Base-by-base conservation (phyloP, 2,888 invertebrate species). In the Parnassius glacialis region DNA sequence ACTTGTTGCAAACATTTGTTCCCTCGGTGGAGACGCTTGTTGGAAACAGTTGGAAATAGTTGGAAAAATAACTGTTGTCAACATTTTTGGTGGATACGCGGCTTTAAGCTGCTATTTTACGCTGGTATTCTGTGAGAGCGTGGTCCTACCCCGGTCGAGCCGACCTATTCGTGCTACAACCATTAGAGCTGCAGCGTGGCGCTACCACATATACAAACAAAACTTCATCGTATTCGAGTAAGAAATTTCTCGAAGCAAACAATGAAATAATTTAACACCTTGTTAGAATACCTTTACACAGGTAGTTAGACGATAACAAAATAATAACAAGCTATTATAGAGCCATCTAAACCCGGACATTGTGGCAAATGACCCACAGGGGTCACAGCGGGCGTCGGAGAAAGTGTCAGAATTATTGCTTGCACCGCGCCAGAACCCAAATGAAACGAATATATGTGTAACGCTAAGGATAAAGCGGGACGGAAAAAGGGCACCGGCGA, bases 361-460 rank as follows among this genome's bases (percentile, higher is more conserved):
- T 74, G 70, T 80, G 74, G 80, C 76, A 73, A 80, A 80, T 79
- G 80, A 79, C 79, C 70, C 73, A 67, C 68, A 64, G 72, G 12
- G 82, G 81, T 82, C 79, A 70, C 67, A 64, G 59, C 68, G 78
- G 79, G 71, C 78, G 74, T 53, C 65, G 75, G 85, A 73, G 87
- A 88, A 87, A 87, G 87, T 85, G 84, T 74, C 81, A 74, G 83
- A 80, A 80, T 81, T 81, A 78, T 78, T 74, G 71, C 76, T 76
- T 74, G 74, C 65, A 65, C 71, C 65, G 72, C 70, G 67, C 66
- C 73, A 70, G 70, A 61, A 52, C 11, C 45, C 1, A 61, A 69
- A 13, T 53, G 61, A 60, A 68, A 70, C 34, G 55, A 59, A 47
- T 7, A n/a, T 63, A 64, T 51, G 52, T 45, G 50, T 59, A 53